Percentiles rank a stretch among this genome's conserved stretches.
phyloP scores from a whole-genome alignment of 2,797 vertebrate genomes.

The Kryptolebias ocellatus region DNA sequence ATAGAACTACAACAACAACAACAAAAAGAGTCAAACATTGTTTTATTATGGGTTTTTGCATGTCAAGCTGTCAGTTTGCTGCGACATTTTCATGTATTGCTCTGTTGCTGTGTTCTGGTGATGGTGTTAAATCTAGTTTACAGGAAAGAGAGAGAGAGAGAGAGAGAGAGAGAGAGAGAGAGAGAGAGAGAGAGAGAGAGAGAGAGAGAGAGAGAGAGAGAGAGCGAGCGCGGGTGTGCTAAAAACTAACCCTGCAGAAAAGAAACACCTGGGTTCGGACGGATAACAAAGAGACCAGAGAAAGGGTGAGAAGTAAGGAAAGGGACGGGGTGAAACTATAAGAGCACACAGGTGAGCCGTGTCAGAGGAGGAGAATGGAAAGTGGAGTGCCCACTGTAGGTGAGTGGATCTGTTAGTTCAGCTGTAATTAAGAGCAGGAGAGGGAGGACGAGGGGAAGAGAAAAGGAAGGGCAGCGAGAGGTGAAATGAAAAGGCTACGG shows the following conservation, averaged over 20 bases:
- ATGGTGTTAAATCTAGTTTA: not conserved
- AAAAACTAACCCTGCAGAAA: not conserved
- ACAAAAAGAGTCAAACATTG: not conserved
- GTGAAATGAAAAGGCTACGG: conserved; percentile 52
- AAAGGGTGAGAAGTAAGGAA: conserved; percentile 21
- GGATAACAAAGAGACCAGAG: conserved; percentile 6
- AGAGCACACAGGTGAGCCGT: conserved; percentile 25
- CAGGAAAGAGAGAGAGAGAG: no score
- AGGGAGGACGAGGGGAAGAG: conserved; percentile 40
- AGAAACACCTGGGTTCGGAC: conserved; percentile 12
- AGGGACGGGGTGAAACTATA: conserved; percentile 9
- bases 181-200: not conserved
- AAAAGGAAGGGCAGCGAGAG: conserved; percentile 44
- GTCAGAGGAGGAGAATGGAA: conserved; percentile 18
- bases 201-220: no score
- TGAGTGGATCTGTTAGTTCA: conserved; percentile 43
- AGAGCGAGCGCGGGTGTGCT: not conserved
- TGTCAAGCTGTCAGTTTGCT: not conserved
- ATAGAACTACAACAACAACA: not conserved
- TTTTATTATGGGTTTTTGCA: not conserved
- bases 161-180: not conserved
- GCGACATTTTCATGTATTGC: not conserved
- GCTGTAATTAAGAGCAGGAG: conserved; percentile 39
- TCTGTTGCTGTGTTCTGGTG: not conserved
- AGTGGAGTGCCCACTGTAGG: conserved; percentile 22